A percentile compares a stretch with the other conserved stretches of the same genome.
Conservation (phyloP, 2,888 invertebrate species). For the Phaedon cochleariae region DNA sequence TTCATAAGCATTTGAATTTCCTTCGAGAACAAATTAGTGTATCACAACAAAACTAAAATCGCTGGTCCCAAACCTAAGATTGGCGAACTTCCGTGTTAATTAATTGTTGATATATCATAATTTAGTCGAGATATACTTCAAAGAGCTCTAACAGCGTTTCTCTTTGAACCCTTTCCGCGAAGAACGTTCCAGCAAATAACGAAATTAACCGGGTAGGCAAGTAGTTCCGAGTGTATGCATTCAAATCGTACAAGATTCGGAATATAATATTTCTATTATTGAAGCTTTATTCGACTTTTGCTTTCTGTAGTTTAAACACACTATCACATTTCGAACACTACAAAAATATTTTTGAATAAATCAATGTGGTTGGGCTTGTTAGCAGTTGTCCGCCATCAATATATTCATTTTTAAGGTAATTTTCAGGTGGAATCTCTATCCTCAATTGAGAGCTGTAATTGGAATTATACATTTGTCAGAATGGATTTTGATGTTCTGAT, state of each 20-base stretch:
- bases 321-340: background rate
- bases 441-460: constrained; percentile 53
- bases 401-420: constrained; percentile 21
- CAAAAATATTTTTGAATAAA: background rate
- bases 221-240: background rate
- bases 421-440: constrained; percentile 27
- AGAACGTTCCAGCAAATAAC: constrained; percentile 38
- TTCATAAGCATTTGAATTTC: no score
- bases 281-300: background rate
- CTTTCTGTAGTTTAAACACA: background rate
- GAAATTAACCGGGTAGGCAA: constrained; percentile 32
- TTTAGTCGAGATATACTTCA: constrained; percentile 32
- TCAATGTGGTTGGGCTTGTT: constrained; percentile 49
- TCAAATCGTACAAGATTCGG: no score
- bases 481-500: background rate
- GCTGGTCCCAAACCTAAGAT: constrained; percentile 16
- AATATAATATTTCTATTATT: background rate
- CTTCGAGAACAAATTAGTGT: no score
- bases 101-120: constrained; percentile 38
- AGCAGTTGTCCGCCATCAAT: constrained; percentile 53
- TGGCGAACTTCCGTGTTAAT: constrained; percentile 26
- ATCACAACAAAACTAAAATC: background rate
- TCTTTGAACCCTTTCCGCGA: constrained; percentile 33
- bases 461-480: constrained; percentile 47
- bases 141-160: constrained; percentile 27